Evolutionary conservation across 1,140 invertebrate genomes (phyloP), one percentile per base, ranked within the genome.

Genomic region (Drosophila watanabei): DNA sequence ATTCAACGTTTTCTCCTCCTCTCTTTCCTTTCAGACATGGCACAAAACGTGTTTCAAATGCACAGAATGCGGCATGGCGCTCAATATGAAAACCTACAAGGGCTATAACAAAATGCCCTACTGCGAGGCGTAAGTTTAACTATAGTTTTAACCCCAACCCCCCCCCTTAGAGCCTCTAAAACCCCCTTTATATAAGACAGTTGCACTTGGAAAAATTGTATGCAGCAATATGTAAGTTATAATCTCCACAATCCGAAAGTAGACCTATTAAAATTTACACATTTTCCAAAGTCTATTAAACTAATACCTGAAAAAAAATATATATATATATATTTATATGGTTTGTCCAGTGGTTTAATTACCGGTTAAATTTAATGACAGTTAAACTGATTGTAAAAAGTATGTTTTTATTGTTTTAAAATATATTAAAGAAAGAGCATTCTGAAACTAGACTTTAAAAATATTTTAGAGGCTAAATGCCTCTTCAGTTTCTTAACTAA

Each of bases 41-140:
- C 98, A 99, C 95, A 99, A 99, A 94, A 96, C 96, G 86, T 99
- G 98, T 93, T 99, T 99, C 96, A 99, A 99, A 95, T 99, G 99
- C 94, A 97, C 98, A 94, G 97, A 97, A 87, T 99, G 99, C 94
- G 96, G 97, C 60, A 99, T 99, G 98, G 97, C 98, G 48, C 95
- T 99, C 59, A 99, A 99, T 94, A 99, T 99, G 98, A 96, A 98
- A 92, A 99, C 98, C 72, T 99, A 99, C 95, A 99, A 99, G 95
- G 99, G 99, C 94, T 99, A 98, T 94, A 97, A 99, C 93, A 99
- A 99, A 94, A 95, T 98, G 93, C 99, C 99, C 37, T 99, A 99
- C 93, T 99, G 99, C 94, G 98, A 99, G 95, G 97, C 98, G 98
- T 99, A 95, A 98, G 98, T 98, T 80, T 64, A 51, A 58, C 61